Percentiles rank a stretch among this genome's conserved stretches.
Conservation (phyloP, 2,113 vertebrate genomes). For the Hyla sarda region DNA sequence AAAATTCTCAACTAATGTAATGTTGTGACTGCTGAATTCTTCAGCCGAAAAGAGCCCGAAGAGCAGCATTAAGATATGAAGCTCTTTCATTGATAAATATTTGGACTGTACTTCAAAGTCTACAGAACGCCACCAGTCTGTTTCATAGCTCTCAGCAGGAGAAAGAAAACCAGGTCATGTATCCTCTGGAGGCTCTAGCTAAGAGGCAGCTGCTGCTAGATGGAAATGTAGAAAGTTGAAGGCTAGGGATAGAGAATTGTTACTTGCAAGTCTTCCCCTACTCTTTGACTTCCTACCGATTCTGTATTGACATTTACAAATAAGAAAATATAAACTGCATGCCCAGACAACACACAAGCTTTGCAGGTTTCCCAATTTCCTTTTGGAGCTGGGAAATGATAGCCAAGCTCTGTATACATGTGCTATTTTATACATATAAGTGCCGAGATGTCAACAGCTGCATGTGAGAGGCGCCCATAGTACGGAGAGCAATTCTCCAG, state of each 20-base stretch:
- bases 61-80: not conserved
- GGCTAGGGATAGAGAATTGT: conserved; percentile 18
- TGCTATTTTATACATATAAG: not conserved
- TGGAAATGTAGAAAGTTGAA: conserved; percentile 21
- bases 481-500: conserved; percentile 6
- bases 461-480: not conserved
- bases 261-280: not conserved
- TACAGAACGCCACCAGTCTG: conserved; percentile 42
- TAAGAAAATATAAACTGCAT: conserved; percentile 7
- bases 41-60: not conserved
- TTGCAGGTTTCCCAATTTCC: not conserved
- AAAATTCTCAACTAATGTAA: not conserved
- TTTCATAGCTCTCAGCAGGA: conserved; percentile 57
- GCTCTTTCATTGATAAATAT: conserved; percentile 51
- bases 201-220: conserved; percentile 35
- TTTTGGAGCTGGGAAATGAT: not conserved
- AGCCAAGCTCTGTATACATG: not conserved
- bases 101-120: conserved; percentile 50
- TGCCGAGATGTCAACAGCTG: conserved; percentile 22
- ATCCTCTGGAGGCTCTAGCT: conserved; percentile 49
- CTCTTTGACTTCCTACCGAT: not conserved
- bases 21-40: not conserved
- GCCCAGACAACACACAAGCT: not conserved
- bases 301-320: not conserved
- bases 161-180: conserved; percentile 58